Percentiles rank a stretch among this genome's conserved stretches.
Evolutionary conservation across 2,888 invertebrate species (phyloP).

Genomic region (Copidosoma aretas): DNA sequence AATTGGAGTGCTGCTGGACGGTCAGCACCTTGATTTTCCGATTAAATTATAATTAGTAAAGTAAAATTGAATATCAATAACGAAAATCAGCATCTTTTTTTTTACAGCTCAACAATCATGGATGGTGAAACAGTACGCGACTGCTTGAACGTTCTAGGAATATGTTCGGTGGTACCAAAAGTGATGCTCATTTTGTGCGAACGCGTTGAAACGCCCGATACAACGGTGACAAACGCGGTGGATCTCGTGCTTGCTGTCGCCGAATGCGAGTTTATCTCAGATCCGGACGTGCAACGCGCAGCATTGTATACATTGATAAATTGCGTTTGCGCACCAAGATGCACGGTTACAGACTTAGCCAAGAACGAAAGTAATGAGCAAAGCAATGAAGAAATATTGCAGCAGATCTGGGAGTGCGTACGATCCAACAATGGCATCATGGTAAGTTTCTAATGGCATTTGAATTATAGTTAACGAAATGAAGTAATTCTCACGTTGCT

Average conservation of each 20-base stretch:
- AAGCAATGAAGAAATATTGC: conserved; percentile 83
- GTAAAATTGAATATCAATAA: conserved; percentile 41
- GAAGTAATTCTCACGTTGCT: no score
- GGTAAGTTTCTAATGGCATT: conserved; percentile 66
- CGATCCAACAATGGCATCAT: conserved; percentile 96
- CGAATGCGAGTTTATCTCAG: conserved; percentile 88
- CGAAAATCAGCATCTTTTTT: neutral
- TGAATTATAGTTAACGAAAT: no score
- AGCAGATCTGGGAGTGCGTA: conserved; percentile 93
- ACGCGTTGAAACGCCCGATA: conserved; percentile 77
- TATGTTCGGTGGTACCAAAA: conserved; percentile 88
- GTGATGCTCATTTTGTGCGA: conserved; percentile 78
- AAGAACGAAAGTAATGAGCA: conserved; percentile 71
- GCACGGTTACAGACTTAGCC: conserved; percentile 64
- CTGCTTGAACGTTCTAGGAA: conserved; percentile 85
- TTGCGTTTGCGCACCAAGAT: conserved; percentile 88
- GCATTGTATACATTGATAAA: conserved; percentile 90
- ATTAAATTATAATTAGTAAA: neutral
- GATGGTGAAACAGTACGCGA: conserved; percentile 82
- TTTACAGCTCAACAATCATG: conserved; percentile 52
- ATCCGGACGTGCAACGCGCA: conserved; percentile 90
- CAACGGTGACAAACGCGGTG: conserved; percentile 72
- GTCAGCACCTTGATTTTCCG: conserved; percentile 56
- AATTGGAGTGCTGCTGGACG: conserved; percentile 92
- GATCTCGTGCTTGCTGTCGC: conserved; percentile 69